phyloP scores from a whole-genome alignment of 1,140 invertebrate genomes.

The Batillaria attramentaria region DNA sequence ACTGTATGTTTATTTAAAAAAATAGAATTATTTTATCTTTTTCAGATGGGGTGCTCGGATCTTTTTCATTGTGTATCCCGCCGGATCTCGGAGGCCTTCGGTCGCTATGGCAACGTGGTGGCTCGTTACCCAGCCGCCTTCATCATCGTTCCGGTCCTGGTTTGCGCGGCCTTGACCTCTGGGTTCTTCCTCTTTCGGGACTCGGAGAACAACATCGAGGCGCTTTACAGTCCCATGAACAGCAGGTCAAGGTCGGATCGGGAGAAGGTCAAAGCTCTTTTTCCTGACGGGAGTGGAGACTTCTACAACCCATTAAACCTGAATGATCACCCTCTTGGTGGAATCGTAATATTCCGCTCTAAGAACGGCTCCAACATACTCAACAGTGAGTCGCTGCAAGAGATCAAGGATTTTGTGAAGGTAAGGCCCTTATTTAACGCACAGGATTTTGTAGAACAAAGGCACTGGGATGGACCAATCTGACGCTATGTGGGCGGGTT shows the following conservation, averaged over 20 bases:
- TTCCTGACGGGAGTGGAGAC: slow-evolving; percentile 31
- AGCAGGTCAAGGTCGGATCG: slow-evolving; percentile 33
- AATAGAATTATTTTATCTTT: no score
- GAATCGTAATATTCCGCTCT: slow-evolving; percentile 15
- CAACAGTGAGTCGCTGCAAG: slow-evolving; percentile 1
- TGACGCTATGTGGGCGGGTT: no score
- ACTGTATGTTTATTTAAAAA: no score
- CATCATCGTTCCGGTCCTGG: slow-evolving; percentile 24
- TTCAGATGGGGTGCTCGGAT: neutral
- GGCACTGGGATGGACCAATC: no score
- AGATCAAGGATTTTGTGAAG: slow-evolving; percentile 21
- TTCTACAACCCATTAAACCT: slow-evolving; percentile 32
- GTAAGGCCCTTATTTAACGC: neutral
- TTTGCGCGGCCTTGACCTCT: slow-evolving; percentile 32
- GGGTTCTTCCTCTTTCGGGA: slow-evolving; percentile 34
- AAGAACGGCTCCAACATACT: slow-evolving; percentile 14
- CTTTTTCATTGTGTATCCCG: neutral
- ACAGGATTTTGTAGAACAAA: no score
- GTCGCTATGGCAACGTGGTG: slow-evolving; percentile 33
- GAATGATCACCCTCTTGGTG: slow-evolving; percentile 17
- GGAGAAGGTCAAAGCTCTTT: slow-evolving; percentile 16
- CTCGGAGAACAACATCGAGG: slow-evolving; percentile 35
- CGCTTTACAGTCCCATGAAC: slow-evolving; percentile 35
- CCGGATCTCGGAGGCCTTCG: slow-evolving; percentile 32
- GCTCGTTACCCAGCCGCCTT: slow-evolving; percentile 32